phyloP scores from a whole-genome alignment of 2,113 vertebrate genomes.

The Oncorhynchus mykiss region DNA sequence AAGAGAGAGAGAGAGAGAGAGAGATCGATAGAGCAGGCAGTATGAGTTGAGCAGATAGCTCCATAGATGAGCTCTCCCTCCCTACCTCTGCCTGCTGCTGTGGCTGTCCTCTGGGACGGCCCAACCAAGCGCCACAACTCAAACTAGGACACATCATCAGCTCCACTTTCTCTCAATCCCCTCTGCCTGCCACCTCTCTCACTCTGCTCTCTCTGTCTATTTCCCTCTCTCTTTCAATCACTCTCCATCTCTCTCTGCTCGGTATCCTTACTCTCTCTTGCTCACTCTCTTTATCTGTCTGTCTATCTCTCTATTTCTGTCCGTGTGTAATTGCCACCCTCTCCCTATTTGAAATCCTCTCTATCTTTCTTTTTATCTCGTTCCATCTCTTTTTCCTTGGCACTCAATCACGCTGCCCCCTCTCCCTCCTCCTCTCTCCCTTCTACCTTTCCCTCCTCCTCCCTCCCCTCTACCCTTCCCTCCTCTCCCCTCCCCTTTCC shows the following conservation, averaged over 20 bases:
- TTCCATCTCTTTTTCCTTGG: background rate
- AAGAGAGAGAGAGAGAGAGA: conserved; percentile 5
- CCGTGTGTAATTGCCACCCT: conserved; percentile 2
- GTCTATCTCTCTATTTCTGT: conserved; percentile 30
- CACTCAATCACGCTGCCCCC: background rate
- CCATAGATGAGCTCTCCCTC: background rate
- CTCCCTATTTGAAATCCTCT: background rate
- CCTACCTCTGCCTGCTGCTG: conserved; percentile 9
- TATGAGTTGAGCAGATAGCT: conserved; percentile 63
- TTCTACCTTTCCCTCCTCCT: no score
- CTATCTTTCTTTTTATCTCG: conserved; percentile 5
- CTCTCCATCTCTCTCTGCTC: conserved; percentile 20
- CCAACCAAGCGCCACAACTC: conserved; percentile 42
- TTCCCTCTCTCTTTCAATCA: conserved; percentile 12
- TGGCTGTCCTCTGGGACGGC: conserved; percentile 18
- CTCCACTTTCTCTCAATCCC: conserved; percentile 23
- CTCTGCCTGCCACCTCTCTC: conserved; percentile 19
- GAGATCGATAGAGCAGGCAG: conserved; percentile 52
- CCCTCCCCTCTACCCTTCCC: no score
- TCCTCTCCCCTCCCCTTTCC: background rate
- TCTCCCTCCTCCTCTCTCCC: no score
- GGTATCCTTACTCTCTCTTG: no score
- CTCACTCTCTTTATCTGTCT: no score
- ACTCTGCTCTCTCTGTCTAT: background rate
- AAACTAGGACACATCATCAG: conserved; percentile 55